phyloP scores from a whole-genome alignment of 2,888 invertebrate genomes.

The Endotricha flammealis region DNA sequence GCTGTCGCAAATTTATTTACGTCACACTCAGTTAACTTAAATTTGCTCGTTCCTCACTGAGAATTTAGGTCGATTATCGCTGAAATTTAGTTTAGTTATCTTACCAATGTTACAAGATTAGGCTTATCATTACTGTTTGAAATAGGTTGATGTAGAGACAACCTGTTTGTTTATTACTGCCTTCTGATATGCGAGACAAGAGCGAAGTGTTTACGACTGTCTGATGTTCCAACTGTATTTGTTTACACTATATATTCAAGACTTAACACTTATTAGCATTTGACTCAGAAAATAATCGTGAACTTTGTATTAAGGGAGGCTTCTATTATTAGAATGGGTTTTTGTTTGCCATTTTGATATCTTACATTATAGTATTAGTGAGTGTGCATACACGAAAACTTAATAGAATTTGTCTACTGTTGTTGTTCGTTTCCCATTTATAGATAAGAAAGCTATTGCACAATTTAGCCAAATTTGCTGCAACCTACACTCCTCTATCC shows the following conservation, averaged over 20 bases:
- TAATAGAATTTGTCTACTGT: too few species aligned
- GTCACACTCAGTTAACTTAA: slow-evolving; percentile 23
- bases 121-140: background rate
- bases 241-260: background rate
- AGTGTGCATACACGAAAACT: too few species aligned
- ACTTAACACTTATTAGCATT: background rate
- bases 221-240: background rate
- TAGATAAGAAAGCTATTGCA: too few species aligned
- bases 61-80: background rate
- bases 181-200: too few species aligned
- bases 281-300: background rate
- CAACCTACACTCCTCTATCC: too few species aligned
- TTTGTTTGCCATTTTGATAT: too few species aligned
- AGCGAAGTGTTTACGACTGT: background rate
- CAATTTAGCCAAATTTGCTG: too few species aligned
- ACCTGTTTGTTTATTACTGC: background rate
- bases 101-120: background rate
- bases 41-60: background rate
- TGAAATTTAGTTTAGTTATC: background rate
- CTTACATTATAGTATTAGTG: too few species aligned
- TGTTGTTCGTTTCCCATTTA: too few species aligned
- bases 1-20: slow-evolving; percentile 48
- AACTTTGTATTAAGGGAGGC: background rate
- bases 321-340: background rate
- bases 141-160: background rate